Conservation (phyloP, 2,113 vertebrate species). For the Paratilapia polleni region DNA sequence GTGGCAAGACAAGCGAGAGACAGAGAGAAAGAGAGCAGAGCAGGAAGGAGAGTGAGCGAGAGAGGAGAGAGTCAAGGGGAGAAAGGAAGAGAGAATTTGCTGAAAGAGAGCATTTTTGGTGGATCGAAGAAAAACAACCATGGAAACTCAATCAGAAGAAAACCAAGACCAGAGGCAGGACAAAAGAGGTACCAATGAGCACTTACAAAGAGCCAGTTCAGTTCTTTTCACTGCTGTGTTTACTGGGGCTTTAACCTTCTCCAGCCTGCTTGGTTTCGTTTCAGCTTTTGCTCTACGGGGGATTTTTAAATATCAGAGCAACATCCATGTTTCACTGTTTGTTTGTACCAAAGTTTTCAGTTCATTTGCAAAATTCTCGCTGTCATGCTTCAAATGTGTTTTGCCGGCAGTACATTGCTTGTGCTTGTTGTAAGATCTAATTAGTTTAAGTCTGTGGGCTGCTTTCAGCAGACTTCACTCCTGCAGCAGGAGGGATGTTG, state of each 20-base stretch:
- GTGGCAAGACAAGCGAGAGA: conserved; percentile 61
- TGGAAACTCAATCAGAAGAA: conserved; percentile 94
- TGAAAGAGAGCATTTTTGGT: conserved; percentile 89
- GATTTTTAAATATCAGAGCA: conserved; percentile 7
- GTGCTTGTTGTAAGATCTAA: conserved; percentile 18
- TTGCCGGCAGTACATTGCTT: not conserved
- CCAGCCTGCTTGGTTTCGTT: conserved; percentile 50
- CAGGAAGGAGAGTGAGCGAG: conserved; percentile 25
- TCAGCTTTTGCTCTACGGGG: conserved; percentile 7
- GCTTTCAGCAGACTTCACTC: conserved; percentile 1
- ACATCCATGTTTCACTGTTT: conserved; percentile 9
- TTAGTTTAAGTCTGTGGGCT: conserved; percentile 5
- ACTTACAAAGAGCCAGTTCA: conserved; percentile 84
- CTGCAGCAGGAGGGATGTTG: conserved; percentile 19
- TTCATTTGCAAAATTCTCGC: not conserved
- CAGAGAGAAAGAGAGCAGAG: conserved; percentile 19
- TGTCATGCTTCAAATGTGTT: not conserved
- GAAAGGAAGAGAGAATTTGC: conserved; percentile 80
- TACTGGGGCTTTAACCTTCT: conserved; percentile 75
- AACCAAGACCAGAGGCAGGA: conserved; percentile 91
- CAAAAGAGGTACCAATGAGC: conserved; percentile 88
- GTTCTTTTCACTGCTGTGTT: conserved; percentile 83
- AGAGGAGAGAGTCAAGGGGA: conserved; percentile 34
- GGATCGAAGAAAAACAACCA: conserved; percentile 91
- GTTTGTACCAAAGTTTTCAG: not conserved